Evolutionary conservation across 2,888 invertebrate species (phyloP), one percentile per base, ranked within the genome.

Genomic region (Thalpophila matura): DNA sequence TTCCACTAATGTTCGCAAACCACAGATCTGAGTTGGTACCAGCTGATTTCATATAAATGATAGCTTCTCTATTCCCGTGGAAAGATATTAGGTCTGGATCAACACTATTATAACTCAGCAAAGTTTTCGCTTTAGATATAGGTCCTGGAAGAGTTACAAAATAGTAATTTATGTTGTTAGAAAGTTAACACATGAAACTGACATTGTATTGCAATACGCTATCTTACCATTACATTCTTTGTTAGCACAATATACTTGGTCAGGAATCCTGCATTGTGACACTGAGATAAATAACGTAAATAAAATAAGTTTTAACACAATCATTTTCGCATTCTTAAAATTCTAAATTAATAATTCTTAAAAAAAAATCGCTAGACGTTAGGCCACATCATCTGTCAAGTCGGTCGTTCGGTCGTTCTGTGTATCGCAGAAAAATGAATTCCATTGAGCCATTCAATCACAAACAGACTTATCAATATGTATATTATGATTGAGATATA

Each of bases 181-280:
- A 84, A 85, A 83, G 84, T 83, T 75, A 79, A 59, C 71, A 26
- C 58, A 77, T 57, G 75, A 80, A 86, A 84, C 79, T 87, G 82
- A 79, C 74, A 78, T 68, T 65, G 55, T 68, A 69, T 60, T 54
- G 64, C 54, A 69, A 40, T 62, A 62, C 64, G 57, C 53, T 42
- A 59, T 87, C 90, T 91, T 94, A 98, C 98, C 96, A 90, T 95
- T 95, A 90, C 98, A 98, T 86, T 96, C 90, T 88, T 95, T 90
- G 92, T 97, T 96, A 79, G 94, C 97, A 95, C 98, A 98, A 85
- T 95, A 91, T 83, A 97, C 95, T 90, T 96, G 96, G 86, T 97
- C 96, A 56, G 97, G 96, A 82, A 96, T 91, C 90, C 93, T 89
- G 84, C 95, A 90, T 60, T 91, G 83, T 74, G 86, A 86, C 60